Conservation (phyloP, 2,888 invertebrate species). For the Poecilus cupreus region DNA sequence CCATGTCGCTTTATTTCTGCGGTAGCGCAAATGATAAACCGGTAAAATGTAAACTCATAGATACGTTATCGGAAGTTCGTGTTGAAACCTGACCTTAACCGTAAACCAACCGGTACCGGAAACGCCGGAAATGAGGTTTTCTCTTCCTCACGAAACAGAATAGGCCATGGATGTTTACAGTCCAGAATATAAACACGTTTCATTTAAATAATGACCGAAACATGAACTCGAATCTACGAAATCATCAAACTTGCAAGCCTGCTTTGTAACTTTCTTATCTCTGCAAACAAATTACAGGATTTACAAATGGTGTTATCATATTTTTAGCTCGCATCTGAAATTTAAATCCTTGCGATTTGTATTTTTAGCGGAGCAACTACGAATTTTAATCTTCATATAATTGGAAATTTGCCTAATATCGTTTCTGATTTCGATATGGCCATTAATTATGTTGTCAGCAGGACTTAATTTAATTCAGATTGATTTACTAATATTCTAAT, state of each 20-base stretch:
- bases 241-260: not conserved
- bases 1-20: no score
- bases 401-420: no score
- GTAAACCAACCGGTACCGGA: constrained; percentile 11
- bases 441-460: no score
- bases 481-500: no score
- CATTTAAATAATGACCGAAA: constrained; percentile 21
- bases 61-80: constrained; percentile 15
- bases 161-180: constrained; percentile 6
- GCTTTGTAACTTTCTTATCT: constrained; percentile 6
- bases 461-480: no score
- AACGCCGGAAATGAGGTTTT: constrained; percentile 32
- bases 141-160: constrained; percentile 31
- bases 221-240: not conserved
- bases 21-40: constrained; percentile 1
- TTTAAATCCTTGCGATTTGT: not conserved
- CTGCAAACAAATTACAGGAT: not conserved
- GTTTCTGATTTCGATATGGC: no score
- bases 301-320: not conserved
- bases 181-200: constrained; percentile 22
- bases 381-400: no score
- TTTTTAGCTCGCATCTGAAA: not conserved
- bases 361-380: no score
- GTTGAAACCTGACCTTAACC: constrained; percentile 31
- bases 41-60: not conserved